Conservation (phyloP, 2,113 vertebrate genomes). For the Atractosteus spatula region DNA sequence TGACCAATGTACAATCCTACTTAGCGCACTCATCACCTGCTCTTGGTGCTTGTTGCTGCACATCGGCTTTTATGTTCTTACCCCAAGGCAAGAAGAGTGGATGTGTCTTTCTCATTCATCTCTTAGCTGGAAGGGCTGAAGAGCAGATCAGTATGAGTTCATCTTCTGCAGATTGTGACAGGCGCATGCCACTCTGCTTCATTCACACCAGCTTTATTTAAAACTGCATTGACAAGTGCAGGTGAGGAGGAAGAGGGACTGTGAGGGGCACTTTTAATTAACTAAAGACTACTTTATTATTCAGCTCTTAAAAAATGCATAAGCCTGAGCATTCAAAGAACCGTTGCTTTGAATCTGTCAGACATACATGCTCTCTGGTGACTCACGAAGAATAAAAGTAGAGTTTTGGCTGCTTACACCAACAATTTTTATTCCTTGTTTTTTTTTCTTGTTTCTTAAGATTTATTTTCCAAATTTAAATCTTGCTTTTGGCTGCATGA, state of each 20-base stretch:
- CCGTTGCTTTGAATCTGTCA: not conserved
- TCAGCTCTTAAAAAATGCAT: not conserved
- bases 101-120: no score
- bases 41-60: no score
- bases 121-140: no score
- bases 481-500: not conserved
- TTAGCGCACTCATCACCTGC: no score
- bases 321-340: not conserved
- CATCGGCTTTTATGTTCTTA: no score
- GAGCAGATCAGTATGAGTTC: no score
- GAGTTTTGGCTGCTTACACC: not conserved
- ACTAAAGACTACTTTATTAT: not conserved
- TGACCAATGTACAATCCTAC: no score
- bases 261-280: slow-evolving; percentile 7
- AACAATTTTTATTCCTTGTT: not conserved
- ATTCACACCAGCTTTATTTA: slow-evolving; percentile 3
- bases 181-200: not conserved
- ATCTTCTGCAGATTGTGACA: no score
- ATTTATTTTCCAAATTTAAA: not conserved
- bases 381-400: not conserved
- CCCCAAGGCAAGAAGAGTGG: no score
- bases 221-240: not conserved
- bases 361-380: not conserved
- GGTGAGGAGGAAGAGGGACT: not conserved
- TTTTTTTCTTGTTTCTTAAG: not conserved